Evolutionary conservation across 2,888 invertebrate genomes (phyloP), one percentile per base, ranked within the genome.

Genomic region (Alsophila aescularia): DNA sequence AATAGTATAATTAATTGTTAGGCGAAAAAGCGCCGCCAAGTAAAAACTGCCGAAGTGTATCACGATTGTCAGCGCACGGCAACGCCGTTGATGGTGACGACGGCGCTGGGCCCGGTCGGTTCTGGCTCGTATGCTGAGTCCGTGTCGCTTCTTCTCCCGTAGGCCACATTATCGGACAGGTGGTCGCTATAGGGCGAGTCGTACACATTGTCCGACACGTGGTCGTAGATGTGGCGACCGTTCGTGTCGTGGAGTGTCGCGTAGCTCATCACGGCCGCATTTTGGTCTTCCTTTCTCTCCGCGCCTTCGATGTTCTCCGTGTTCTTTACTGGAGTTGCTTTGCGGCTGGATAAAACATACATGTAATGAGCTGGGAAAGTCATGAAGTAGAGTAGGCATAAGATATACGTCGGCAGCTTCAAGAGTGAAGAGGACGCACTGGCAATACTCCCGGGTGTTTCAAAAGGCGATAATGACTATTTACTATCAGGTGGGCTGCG

Each of bases 301-400:
- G 96, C 97, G 0, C 96, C 96, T 86, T 96, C 96, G 35, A 97
- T 94, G 79, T 97, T 97, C 79, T 97, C 97, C 0, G 97, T 96
- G 77, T 97, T 97, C 79, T 97, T 97, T 0, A 97, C 96, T 0
- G 97, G 96, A 1, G 96, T 94, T 13, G 96, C 96, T 91, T 96
- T 96, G 39, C 96, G 95, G 51, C 96, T 96, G 79, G n/a, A 81
- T n/a, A n/a, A 45, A 8, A 24, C 8, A 24, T 5, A 24, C 24
- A 7, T 24, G 1, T 24, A 5, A 24, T 24, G 7, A 24, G 24
- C 5, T 24, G 7, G 24, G 24, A 24, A 24, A 24, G n/a, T 5
- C 24, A 24, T 24, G 1, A 7, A 24, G 24, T 24, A 10, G n/a
- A n/a, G n/a, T n/a, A n/a, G n/a, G n/a, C n/a, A n/a, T n/a, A n/a